A percentile compares a stretch with the other conserved stretches of the same genome.
Conservation (phyloP, 2,113 vertebrate species). For the Tyto alba region DNA sequence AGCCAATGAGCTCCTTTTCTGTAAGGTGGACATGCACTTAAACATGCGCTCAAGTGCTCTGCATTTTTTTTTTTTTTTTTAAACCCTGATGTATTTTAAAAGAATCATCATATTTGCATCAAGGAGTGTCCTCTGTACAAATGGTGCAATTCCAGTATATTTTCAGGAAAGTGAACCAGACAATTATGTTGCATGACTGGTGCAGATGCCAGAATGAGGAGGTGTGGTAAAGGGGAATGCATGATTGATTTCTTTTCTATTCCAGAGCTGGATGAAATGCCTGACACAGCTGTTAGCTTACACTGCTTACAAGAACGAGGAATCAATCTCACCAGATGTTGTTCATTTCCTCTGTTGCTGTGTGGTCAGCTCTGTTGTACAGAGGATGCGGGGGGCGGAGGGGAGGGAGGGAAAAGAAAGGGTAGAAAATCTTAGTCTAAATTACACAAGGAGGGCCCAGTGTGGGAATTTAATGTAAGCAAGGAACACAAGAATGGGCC, state of each 20-base stretch:
- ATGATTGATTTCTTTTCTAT: conserved; percentile 56
- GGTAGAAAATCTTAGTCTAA: conserved; percentile 22
- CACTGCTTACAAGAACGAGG: conserved; percentile 43
- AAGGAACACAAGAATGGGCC: not conserved
- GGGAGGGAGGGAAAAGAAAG: conserved; percentile 4
- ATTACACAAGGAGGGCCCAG: conserved; percentile 33
- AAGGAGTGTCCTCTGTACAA: not conserved
- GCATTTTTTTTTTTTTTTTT: not conserved
- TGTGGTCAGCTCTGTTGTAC: conserved; percentile 66
- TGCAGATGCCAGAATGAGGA: not conserved
- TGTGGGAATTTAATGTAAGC: conserved; percentile 45
- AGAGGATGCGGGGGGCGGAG: not conserved
- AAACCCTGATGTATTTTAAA: not conserved
- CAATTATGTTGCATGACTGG: not conserved
- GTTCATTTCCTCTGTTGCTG: conserved; percentile 68
- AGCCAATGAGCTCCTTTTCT: not conserved
- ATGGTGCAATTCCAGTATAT: not conserved
- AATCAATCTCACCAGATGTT: conserved; percentile 63
- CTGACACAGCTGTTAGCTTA: conserved; percentile 55
- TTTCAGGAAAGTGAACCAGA: not conserved
- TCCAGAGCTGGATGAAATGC: conserved; percentile 56
- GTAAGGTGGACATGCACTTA: not conserved
- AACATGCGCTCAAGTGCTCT: not conserved
- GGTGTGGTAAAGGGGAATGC: conserved; percentile 38
- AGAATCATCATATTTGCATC: not conserved